phyloP scores from a whole-genome alignment of 2,888 invertebrate genomes.

The Pecten maximus region DNA sequence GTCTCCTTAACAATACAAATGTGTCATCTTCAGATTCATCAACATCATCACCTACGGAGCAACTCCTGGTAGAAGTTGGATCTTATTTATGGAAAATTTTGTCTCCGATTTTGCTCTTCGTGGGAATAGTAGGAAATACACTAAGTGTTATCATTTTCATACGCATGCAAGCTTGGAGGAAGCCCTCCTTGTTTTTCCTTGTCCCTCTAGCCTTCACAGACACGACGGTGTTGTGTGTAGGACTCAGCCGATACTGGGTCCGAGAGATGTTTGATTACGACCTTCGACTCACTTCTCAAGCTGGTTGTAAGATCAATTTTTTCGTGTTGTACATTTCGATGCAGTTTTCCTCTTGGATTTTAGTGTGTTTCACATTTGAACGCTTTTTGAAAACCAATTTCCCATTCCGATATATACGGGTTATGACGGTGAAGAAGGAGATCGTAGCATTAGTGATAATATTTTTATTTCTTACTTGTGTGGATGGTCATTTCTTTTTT shows the following conservation, averaged over 20 bases:
- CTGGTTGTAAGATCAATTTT: slow-evolving; percentile 50
- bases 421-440: slow-evolving; percentile 43
- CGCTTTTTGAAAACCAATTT: slow-evolving; percentile 52
- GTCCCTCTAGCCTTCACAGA: slow-evolving; percentile 45
- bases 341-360: slow-evolving; percentile 51
- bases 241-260: slow-evolving; percentile 51
- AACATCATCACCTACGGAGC: background rate
- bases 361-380: slow-evolving; percentile 51
- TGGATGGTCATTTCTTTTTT: slow-evolving; percentile 46
- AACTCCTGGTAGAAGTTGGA: background rate
- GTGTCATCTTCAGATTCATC: background rate
- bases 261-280: slow-evolving; percentile 43
- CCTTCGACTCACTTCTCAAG: slow-evolving; percentile 40
- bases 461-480: slow-evolving; percentile 35
- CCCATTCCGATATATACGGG: slow-evolving; percentile 42
- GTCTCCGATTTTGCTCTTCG: slow-evolving; percentile 45
- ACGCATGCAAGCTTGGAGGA: slow-evolving; percentile 44
- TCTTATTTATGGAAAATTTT: slow-evolving; percentile 49
- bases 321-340: slow-evolving; percentile 50
- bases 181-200: slow-evolving; percentile 46
- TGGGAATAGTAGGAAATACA: slow-evolving; percentile 48
- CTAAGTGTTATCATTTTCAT: slow-evolving; percentile 42
- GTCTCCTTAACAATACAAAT: background rate
- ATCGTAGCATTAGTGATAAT: background rate
- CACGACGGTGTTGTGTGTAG: slow-evolving; percentile 49